Conservation (phyloP, 2,113 vertebrate species). For the Pleuronectes platessa region DNA sequence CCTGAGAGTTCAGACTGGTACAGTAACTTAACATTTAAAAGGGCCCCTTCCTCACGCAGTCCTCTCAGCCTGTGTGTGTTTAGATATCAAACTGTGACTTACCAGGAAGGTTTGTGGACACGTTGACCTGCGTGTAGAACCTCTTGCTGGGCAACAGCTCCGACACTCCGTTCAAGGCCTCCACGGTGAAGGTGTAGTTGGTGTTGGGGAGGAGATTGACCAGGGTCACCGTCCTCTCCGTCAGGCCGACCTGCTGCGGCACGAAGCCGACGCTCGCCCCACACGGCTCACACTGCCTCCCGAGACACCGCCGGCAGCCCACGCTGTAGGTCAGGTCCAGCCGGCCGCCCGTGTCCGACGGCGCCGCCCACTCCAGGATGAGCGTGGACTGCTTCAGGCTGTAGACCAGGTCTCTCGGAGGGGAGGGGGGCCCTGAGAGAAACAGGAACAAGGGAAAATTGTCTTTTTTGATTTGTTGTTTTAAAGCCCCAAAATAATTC, state of each 20-base stretch:
- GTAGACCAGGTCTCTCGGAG: conserved; percentile 89
- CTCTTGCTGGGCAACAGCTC: conserved; percentile 83
- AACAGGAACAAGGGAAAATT: neutral
- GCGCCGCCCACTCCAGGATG: conserved; percentile 89
- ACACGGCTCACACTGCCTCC: conserved; percentile 85
- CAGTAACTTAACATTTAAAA: neutral
- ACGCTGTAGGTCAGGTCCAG: conserved; percentile 91
- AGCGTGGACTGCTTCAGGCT: conserved; percentile 89
- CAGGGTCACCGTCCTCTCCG: conserved; percentile 88
- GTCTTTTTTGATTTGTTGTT: neutral
- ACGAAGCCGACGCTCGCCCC: conserved; percentile 89
- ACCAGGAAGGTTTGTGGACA: conserved; percentile 90
- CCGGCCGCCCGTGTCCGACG: conserved; percentile 87
- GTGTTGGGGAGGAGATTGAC: conserved; percentile 90
- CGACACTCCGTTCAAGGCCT: conserved; percentile 91
- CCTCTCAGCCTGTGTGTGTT: neutral
- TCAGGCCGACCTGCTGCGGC: conserved; percentile 91
- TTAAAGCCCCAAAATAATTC: neutral
- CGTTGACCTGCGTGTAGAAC: conserved; percentile 88
- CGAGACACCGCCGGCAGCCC: conserved; percentile 84
- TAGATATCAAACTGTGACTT: conserved; percentile 44
- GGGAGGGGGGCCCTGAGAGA: conserved; percentile 88
- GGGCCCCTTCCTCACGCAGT: neutral
- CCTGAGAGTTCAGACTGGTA: neutral
- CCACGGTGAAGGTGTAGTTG: conserved; percentile 93